Evolutionary conservation across 2,797 vertebrate genomes (phyloP), one percentile per base, ranked within the genome.

Genomic region (Ceryle rudis): DNA sequence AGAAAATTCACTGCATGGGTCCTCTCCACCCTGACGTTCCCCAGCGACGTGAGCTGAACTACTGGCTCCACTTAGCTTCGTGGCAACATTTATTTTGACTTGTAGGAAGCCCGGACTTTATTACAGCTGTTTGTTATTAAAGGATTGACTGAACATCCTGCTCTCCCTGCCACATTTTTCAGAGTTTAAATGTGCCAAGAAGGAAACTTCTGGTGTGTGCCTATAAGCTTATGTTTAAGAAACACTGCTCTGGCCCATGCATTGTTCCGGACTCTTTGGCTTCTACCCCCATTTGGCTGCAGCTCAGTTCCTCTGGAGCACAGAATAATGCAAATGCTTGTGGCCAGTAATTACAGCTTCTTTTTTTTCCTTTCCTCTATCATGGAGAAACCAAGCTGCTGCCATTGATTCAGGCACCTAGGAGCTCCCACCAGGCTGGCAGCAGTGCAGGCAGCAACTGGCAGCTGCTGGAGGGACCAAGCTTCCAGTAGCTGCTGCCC

Each of bases 71-170:
- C 31, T 89, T n/a, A 71, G 35, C 61, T 81, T 72, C 69, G 65
- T 89, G 79, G 81, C 86, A 93, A 62, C 54, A 65, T 58, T 83
- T 69, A 64, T 67, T 94, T 89, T 82, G 51, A 80, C 65, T 91
- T 62, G 47, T 37, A 85, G 71, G 83, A 91, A 96, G 52, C 55
- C 37, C 0, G 0, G 44, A 35, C 46, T 89, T 91, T n/a, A 23
- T 73, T 92, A 64, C 93, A 95, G 92, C 88, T 94, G 92, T 75
- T 95, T 90, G 58, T 90, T 81, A 94, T 95, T 97, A 84, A 62
- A 84, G 73, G 69, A 33, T 66, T 89, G 78, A 92, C 80, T 72
- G 73, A 95, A 85, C 64, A 85, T 85, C 89, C 60, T 86, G 62
- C 95, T 92, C 31, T 93, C 52, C 64, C 77, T 77, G 67, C 73